Base-by-base conservation (phyloP, 2,797 vertebrate species). In the Lutjanus argentimaculatus region DNA sequence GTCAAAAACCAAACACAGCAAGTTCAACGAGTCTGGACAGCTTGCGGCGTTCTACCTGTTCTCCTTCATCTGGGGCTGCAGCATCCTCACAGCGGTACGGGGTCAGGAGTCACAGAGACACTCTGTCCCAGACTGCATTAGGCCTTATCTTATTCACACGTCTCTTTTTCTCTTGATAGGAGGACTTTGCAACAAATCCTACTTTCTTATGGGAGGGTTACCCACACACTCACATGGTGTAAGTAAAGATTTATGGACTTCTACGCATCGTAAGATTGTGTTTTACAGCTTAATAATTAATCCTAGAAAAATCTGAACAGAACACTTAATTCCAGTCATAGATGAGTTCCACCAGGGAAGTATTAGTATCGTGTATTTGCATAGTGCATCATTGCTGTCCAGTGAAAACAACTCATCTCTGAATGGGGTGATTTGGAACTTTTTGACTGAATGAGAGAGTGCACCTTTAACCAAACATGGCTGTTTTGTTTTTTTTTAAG, bases 1-100 rank as follows among this genome's bases (percentile, higher is more conserved):
- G 71, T 97, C 97, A 21, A 96, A 97, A 93, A 96, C 95, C 46
- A 97, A 97, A 86, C 96, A 97, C 94, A 97, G 96, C 95, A 96
- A 97, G 94, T 97, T 97, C 92, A 97, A 96, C n/a, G 96, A 97
- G 79, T 97, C 96, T 0, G 97, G 97, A 52, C 97, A 97, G 87
- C 95, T 97, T 1, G 96, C 94, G 1, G 95, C 94, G 25, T 97
- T 97, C 93, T 97, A 96, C 93, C 89, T 97, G 69, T 95, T 96
- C 91, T 97, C 97, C 77, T 96, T 97, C 89, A 49, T 96, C 81
- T 97, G 96, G 96, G 97, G 97, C 91, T 94, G 95, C 93, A 96
- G 96, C 94, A 96, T 97, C 93, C 90, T 97, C 51, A 96, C 95
- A 61, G 94, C 93, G 93, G 96, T 97, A 95, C 79, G 95, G 75